These are phyloP conservation scores for Oplegnathus fasciatus DNA, from an alignment of 2,113 vertebrate genomes.

Conservation along the genomic window DNA sequence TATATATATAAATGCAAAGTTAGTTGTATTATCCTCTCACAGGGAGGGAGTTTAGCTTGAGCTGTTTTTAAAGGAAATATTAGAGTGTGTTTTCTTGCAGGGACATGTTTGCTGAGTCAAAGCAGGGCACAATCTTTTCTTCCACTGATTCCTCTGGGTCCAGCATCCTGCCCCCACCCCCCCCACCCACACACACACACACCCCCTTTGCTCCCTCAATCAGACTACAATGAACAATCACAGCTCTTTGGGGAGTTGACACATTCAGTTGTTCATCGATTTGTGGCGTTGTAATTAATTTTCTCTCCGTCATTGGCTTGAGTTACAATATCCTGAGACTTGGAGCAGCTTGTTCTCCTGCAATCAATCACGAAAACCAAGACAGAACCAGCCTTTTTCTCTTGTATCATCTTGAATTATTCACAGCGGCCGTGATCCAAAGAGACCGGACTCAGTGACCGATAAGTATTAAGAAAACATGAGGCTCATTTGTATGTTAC, in stretches of 20 bases:
- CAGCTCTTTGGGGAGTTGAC: conserved; percentile 78
- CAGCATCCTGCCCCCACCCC: conserved; percentile 21
- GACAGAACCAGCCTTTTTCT: conserved; percentile 46
- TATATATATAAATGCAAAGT: conserved; percentile 26
- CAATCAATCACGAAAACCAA: conserved; percentile 73
- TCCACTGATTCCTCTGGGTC: conserved; percentile 32
- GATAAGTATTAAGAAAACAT: conserved; percentile 61
- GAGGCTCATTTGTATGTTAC: conserved; percentile 63
- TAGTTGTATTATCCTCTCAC: conserved; percentile 22
- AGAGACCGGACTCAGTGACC: conserved; percentile 46
- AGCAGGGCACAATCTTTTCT: conserved; percentile 41
- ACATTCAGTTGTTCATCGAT: conserved; percentile 83
- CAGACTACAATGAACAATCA: conserved; percentile 77
- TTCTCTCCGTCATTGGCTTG: conserved; percentile 73
- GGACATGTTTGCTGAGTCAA: conserved; percentile 56
- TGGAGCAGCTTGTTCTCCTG: conserved; percentile 60
- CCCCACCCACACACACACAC: too few species aligned
- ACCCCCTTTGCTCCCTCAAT: conserved; percentile 51
- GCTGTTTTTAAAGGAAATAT: conserved; percentile 38
- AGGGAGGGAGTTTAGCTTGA: conserved; percentile 8
- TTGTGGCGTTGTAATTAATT: conserved; percentile 84
- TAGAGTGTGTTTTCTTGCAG: conserved; percentile 35
- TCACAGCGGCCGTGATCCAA: conserved; percentile 51
- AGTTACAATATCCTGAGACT: conserved; percentile 79
- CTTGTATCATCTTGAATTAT: conserved; percentile 72